A percentile compares a stretch with the other conserved stretches of the same genome.
phyloP scores from a whole-genome alignment of 2,113 vertebrate genomes.

The Myodes glareolus region DNA sequence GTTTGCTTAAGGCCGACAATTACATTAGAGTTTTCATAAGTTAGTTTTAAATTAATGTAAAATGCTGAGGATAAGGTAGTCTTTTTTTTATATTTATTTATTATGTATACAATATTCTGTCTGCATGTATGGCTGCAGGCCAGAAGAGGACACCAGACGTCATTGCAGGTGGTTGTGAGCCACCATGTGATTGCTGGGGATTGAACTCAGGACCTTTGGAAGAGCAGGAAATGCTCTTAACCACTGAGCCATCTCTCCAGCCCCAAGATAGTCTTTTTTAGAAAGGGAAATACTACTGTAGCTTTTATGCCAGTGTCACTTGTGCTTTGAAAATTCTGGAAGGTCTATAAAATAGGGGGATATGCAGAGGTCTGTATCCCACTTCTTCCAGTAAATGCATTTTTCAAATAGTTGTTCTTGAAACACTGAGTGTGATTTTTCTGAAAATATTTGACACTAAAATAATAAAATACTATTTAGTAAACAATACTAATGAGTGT shows the following conservation, averaged over 20 bases:
- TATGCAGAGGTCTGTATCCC: not conserved
- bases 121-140: too few relatives aligned
- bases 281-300: not conserved
- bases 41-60: not conserved
- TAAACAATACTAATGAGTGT: not conserved
- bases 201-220: too few relatives aligned
- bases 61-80: not conserved
- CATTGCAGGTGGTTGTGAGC: too few relatives aligned
- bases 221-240: too few relatives aligned
- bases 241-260: too few relatives aligned
- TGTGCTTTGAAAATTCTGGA: not conserved
- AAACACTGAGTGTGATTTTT: not conserved
- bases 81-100: too few relatives aligned
- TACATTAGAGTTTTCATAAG: constrained; percentile 17
- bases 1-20: constrained; percentile 4
- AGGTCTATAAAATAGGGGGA: not conserved
- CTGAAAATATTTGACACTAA: not conserved
- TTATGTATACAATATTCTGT: too few relatives aligned
- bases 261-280: not conserved
- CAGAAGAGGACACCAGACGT: too few relatives aligned
- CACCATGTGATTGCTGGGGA: too few relatives aligned
- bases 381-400: not conserved
- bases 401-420: constrained; percentile 30
- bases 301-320: not conserved
- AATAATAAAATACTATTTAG: not conserved